Evolutionary conservation across 37 sponge, comb jelly and placozoan genomes (phyloP).

Genomic region (Agelas oroides): DNA sequence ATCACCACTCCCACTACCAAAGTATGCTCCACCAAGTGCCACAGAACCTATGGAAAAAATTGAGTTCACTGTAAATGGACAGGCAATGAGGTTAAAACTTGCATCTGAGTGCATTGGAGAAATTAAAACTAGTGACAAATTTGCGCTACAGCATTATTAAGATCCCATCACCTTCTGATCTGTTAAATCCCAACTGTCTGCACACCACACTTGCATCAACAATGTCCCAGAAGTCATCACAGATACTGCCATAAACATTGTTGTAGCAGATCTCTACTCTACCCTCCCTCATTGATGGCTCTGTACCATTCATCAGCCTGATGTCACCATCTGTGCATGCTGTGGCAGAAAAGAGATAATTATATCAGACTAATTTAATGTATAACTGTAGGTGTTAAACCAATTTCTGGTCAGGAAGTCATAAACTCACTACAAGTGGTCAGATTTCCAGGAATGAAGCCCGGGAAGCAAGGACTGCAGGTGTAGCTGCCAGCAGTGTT

Average conservation of each 20-base stretch:
- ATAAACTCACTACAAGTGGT: too few relatives aligned
- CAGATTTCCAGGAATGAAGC: too few relatives aligned
- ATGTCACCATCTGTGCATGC: constrained; percentile 22
- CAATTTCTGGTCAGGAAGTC: too few relatives aligned
- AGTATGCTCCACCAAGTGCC: too few relatives aligned
- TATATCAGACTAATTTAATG: neutral
- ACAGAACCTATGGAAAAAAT: too few relatives aligned
- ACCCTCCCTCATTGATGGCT: neutral
- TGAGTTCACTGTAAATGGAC: too few relatives aligned
- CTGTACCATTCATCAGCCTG: constrained; percentile 12
- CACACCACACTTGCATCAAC: constrained; percentile 42
- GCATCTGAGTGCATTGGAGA: too few relatives aligned
- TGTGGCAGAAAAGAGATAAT: neutral
- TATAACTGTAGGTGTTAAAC: neutral
- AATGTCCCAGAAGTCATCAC: constrained; percentile 40
- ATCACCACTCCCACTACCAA: neutral
- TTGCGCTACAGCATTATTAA: too few relatives aligned
- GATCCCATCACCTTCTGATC: too few relatives aligned
- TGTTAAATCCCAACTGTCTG: constrained; percentile 32
- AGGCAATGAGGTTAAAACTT: too few relatives aligned
- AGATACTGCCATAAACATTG: constrained; percentile 14
- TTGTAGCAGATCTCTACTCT: constrained; percentile 47
- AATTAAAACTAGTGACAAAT: too few relatives aligned
- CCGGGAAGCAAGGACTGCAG: neutral
- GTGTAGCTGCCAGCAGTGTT: constrained; percentile 47